A percentile compares a stretch with the other conserved stretches of the same genome.
Evolutionary conservation across 2,888 invertebrate species (phyloP).

Genomic region (Chirona hameri): DNA sequence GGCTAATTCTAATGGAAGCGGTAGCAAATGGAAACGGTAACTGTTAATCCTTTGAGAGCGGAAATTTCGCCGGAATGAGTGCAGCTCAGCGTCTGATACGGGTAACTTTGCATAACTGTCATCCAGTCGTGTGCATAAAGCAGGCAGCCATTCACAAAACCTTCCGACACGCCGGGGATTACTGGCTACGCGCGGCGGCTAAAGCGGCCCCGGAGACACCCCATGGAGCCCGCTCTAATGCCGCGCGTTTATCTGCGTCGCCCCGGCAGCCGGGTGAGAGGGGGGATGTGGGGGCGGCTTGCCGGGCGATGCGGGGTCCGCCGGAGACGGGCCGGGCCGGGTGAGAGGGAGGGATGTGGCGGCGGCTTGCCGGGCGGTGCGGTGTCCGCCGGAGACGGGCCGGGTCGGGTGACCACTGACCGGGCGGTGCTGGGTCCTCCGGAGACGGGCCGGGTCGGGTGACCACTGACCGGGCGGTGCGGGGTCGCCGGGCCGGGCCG

Average conservation of each 20-base stretch:
- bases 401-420: background rate
- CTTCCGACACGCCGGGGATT: too few relatives aligned
- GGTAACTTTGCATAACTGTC: background rate
- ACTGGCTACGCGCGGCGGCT: background rate
- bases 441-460: background rate
- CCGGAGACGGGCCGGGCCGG: background rate
- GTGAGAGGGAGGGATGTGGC: too few relatives aligned
- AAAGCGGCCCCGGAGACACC: too few relatives aligned
- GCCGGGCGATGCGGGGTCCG: background rate
- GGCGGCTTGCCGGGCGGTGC: background rate
- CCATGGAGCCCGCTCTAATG: too few relatives aligned
- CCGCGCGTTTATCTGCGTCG: too few relatives aligned
- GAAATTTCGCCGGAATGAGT: background rate
- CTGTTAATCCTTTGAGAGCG: constrained; percentile 12
- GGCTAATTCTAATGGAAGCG: constrained; percentile 14
- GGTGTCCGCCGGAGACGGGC: background rate
- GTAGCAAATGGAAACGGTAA: constrained; percentile 3
- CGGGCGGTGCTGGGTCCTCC: background rate
- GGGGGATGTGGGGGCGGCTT: too few relatives aligned
- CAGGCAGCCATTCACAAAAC: background rate
- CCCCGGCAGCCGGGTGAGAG: too few relatives aligned
- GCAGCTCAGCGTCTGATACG: background rate
- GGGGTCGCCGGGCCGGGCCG: background rate
- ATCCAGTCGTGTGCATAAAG: background rate
- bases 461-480: background rate